Evolutionary conservation across 2,797 vertebrate species (phyloP), one percentile per base, ranked within the genome.

Genomic region (Gymnocypris eckloni): DNA sequence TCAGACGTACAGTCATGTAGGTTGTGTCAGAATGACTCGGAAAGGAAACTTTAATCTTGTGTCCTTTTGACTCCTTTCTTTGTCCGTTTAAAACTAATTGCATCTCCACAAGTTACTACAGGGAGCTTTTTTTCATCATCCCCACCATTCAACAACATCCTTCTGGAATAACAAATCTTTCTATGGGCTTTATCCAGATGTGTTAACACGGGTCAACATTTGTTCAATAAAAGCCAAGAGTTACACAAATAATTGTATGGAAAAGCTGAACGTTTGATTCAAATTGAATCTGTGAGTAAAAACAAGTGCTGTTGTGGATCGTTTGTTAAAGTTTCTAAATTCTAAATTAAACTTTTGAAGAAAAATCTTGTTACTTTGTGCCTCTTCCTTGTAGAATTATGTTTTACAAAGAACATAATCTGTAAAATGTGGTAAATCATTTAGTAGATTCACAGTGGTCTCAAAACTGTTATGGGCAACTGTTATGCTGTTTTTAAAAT

Each of bases 21-120:
- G n/a, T 15, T 85, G 64, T 79, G 56, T 72, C 33, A 50, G 43
- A 52, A 66, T 80, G 78, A 39, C 28, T 79, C 41, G 9, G 50
- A 84, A 79, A 48, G 28, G 66, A 70, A 79, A 71, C 66, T 85
- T 79, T 59, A 79, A 71, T 76, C 82, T 64, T 64, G 10, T 41
- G 33, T 52, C 45, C 45, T 67, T 84, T 80, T 41, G 15, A 16
- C 15, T 56, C 66, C 10, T 54, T 71, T 71, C 10, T 54, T 71
- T 71, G 67, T 59, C 50, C 13, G n/a, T 56, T 84, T 70, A 22
- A 45, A 22, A 56, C 33, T 79, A 79, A 85, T 85, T 79, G 64
- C 39, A 59, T 8, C 52, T 85, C 39, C 41, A 59, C 50, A 56
- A 70, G 83, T 79, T 85, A 78, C 83, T 85, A 41, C 66, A 61